Evolutionary conservation across 2,113 vertebrate genomes (phyloP).

Genomic region (Plestiodon gilberti): DNA sequence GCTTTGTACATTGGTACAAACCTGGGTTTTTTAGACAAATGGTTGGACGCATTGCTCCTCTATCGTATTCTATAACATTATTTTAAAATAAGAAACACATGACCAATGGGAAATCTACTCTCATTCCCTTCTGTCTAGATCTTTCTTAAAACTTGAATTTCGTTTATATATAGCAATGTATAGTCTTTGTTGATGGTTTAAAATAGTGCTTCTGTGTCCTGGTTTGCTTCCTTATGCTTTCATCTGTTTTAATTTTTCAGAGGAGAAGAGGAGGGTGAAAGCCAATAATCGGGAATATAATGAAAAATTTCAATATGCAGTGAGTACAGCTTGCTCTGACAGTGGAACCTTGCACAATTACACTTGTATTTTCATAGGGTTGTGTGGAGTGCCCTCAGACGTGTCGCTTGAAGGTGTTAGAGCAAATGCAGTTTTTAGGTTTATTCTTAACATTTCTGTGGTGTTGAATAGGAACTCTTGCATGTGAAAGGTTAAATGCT

Average conservation of each 20-base stretch:
- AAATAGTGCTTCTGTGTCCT: neutral
- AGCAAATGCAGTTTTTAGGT: neutral
- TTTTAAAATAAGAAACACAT: no score
- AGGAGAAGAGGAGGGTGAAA: conserved; percentile 83
- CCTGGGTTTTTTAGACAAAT: no score
- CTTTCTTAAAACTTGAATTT: neutral
- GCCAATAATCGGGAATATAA: conserved; percentile 85
- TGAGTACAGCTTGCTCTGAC: conserved; percentile 68
- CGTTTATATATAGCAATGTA: neutral
- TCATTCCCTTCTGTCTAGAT: neutral
- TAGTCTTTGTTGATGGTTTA: neutral
- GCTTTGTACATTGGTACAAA: no score
- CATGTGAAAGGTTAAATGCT: neutral
- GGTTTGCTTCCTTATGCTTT: conserved; percentile 42
- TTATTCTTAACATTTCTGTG: neutral
- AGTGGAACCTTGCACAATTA: neutral
- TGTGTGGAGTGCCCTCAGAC: neutral
- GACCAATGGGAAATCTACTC: no score
- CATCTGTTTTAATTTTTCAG: conserved; percentile 64
- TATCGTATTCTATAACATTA: no score
- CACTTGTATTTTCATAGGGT: neutral
- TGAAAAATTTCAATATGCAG: conserved; percentile 84
- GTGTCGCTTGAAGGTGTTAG: neutral
- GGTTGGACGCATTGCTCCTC: no score
- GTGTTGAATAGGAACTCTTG: neutral